A percentile compares a stretch with the other conserved stretches of the same genome.
Conservation (phyloP, 2,113 vertebrate species). For the Aptenodytes patagonicus region DNA sequence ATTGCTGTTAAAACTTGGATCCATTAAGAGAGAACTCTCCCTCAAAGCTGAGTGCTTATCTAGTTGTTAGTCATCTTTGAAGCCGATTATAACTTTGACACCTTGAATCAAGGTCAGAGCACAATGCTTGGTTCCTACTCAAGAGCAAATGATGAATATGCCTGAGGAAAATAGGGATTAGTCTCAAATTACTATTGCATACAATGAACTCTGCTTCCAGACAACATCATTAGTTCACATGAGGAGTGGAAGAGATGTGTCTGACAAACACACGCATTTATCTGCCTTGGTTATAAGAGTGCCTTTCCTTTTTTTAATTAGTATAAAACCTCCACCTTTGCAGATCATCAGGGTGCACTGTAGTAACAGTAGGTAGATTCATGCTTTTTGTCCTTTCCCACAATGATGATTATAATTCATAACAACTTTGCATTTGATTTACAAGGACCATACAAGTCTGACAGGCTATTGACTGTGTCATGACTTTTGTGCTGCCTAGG, state of each 20-base stretch:
- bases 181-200: neutral
- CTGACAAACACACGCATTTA: constrained; percentile 1
- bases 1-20: neutral
- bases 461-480: neutral
- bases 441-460: neutral
- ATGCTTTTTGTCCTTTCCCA: neutral
- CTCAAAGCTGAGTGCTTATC: neutral
- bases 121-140: neutral
- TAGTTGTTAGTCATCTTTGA: neutral
- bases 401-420: neutral
- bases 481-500: neutral
- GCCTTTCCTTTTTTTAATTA: constrained; percentile 1
- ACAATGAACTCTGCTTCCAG: neutral
- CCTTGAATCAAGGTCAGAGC: neutral
- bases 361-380: neutral
- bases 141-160: neutral
- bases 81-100: neutral
- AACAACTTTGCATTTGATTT: neutral
- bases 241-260: neutral
- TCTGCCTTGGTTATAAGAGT: neutral
- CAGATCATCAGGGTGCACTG: neutral
- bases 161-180: neutral
- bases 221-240: neutral
- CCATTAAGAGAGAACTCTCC: neutral
- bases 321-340: neutral